Evolutionary conservation across 2,888 invertebrate species (phyloP).

Genomic region (Habroteleia sp.): DNA sequence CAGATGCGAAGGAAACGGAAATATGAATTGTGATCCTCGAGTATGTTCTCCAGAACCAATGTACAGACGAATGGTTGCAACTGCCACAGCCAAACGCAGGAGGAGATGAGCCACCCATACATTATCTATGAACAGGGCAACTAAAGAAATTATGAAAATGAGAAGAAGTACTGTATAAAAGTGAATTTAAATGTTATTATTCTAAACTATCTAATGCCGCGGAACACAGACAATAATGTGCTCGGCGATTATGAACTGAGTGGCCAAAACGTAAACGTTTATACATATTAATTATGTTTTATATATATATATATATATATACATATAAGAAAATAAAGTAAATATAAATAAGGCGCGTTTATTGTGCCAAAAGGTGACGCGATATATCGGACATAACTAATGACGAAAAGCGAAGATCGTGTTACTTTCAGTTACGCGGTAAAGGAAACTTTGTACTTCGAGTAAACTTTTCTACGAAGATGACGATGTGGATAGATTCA

Average conservation of each 20-base stretch:
- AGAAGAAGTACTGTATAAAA: constrained; percentile 75
- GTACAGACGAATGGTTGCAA: constrained; percentile 94
- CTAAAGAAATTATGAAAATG: constrained; percentile 61
- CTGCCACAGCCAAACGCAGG: constrained; percentile 88
- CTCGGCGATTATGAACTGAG: constrained; percentile 78
- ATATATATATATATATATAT: constrained; percentile 70
- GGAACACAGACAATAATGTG: constrained; percentile 78
- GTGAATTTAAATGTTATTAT: constrained; percentile 76
- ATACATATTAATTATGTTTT: constrained; percentile 78
- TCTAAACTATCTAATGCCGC: constrained; percentile 76
- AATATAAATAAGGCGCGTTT: constrained; percentile 70
- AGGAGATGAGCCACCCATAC: constrained; percentile 84
- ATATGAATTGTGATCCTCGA: constrained; percentile 97
- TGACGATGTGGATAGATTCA: constrained; percentile 58
- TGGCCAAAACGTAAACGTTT: constrained; percentile 81
- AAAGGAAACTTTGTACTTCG: constrained; percentile 53
- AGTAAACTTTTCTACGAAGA: constrained; percentile 65
- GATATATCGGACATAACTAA: constrained; percentile 61
- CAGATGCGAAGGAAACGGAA: constrained; percentile 95
- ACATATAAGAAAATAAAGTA: constrained; percentile 63
- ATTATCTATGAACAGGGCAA: constrained; percentile 51
- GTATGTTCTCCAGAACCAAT: constrained; percentile 94
- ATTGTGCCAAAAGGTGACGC: constrained; percentile 76
- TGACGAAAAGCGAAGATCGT: constrained; percentile 62
- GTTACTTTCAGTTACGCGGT: constrained; percentile 66